A percentile compares a stretch with the other conserved stretches of the same genome.
phyloP scores from a whole-genome alignment of 1,140 invertebrate species.

The Melanaphis sacchari region DNA sequence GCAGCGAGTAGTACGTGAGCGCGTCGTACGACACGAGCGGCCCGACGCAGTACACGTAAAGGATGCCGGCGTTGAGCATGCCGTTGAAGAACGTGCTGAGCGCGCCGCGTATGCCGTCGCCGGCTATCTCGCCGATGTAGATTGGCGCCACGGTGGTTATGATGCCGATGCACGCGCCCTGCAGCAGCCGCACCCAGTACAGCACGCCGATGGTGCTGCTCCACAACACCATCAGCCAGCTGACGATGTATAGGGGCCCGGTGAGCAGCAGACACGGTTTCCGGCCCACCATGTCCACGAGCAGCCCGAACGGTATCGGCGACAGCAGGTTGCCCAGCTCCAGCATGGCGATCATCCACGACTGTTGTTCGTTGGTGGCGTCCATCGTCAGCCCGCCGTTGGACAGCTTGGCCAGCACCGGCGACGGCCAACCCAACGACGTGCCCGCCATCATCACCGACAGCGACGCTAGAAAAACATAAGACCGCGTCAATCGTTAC shows the following conservation, averaged over 20 bases:
- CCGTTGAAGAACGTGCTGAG: slow-evolving; percentile 81
- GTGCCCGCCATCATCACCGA: slow-evolving; percentile 67
- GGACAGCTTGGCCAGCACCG: slow-evolving; percentile 70
- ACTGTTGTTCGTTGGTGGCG: slow-evolving; percentile 57
- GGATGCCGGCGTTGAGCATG: slow-evolving; percentile 78
- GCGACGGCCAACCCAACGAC: slow-evolving; percentile 79
- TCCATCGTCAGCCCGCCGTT: slow-evolving; percentile 38
- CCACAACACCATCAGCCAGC: slow-evolving; percentile 70
- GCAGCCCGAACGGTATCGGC: slow-evolving; percentile 60
- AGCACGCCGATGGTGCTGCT: slow-evolving; percentile 67
- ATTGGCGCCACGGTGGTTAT: slow-evolving; percentile 80
- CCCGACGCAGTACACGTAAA: slow-evolving; percentile 79
- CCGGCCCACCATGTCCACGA: slow-evolving; percentile 59
- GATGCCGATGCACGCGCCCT: slow-evolving; percentile 76
- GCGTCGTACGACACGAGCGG: slow-evolving; percentile 74
- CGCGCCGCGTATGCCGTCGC: slow-evolving; percentile 60
- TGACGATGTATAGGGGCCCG: slow-evolving; percentile 75
- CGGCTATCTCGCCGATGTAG: slow-evolving; percentile 83
- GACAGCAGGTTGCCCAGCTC: slow-evolving; percentile 60
- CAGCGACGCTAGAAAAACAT: slow-evolving; percentile 59
- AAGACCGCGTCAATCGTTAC: neutral
- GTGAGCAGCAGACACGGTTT: slow-evolving; percentile 71
- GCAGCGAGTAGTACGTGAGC: slow-evolving; percentile 72
- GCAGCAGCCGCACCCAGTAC: slow-evolving; percentile 61
- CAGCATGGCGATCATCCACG: slow-evolving; percentile 59